A percentile compares a stretch with the other conserved stretches of the same genome.
Evolutionary conservation across 2,888 invertebrate species (phyloP).

Genomic region (Argynnis bischoffii): DNA sequence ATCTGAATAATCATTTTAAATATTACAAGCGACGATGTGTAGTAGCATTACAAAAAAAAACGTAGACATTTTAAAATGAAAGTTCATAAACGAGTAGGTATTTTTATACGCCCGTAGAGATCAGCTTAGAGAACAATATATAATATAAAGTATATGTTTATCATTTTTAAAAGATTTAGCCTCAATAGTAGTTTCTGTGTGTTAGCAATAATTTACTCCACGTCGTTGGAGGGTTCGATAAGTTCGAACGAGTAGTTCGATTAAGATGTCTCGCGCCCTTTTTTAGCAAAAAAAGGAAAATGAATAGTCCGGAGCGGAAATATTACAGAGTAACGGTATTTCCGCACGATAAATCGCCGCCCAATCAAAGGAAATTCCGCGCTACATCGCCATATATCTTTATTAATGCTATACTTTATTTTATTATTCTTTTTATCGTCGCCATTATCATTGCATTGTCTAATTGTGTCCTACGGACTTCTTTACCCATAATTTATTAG

Average conservation of each 20-base stretch:
- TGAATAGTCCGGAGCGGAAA: conserved; percentile 79
- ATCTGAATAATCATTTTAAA: too few relatives aligned
- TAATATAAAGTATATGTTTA: not conserved
- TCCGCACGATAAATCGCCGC: conserved; percentile 82
- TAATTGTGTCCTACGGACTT: conserved; percentile 58
- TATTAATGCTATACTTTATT: conserved; percentile 80
- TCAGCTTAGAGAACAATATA: not conserved
- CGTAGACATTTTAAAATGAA: too few relatives aligned
- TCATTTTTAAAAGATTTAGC: too few relatives aligned
- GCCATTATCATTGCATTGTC: conserved; percentile 69
- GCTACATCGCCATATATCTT: conserved; percentile 71
- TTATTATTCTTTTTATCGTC: conserved; percentile 76
- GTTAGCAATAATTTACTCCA: conserved; percentile 21
- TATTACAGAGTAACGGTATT: conserved; percentile 81
- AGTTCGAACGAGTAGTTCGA: conserved; percentile 56
- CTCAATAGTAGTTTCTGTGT: not conserved
- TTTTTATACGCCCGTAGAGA: too few relatives aligned
- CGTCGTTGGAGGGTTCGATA: conserved; percentile 42
- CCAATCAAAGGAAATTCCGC: conserved; percentile 79
- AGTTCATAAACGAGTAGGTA: too few relatives aligned
- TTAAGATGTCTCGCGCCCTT: conserved; percentile 81
- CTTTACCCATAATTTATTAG: conserved; percentile 41
- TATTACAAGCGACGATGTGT: too few relatives aligned
- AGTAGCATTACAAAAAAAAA: too few relatives aligned
- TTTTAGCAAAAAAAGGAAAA: conserved; percentile 80